Conservation (phyloP, 2,888 invertebrate species). For the Taphrorychus bicolor region DNA sequence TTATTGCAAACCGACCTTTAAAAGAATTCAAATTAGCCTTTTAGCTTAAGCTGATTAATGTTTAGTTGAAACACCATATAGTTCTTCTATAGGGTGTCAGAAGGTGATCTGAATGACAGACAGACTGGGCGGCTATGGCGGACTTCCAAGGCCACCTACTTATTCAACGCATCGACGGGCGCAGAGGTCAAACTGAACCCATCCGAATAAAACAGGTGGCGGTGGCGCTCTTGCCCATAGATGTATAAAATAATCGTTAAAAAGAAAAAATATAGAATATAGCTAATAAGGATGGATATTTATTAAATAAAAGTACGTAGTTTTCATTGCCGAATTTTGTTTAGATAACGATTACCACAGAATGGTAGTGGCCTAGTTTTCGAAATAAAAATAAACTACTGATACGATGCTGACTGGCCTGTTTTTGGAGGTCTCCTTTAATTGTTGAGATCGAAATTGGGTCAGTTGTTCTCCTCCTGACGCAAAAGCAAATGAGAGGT, state of each 20-base stretch:
- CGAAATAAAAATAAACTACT: constrained; percentile 24
- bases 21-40: no score
- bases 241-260: background rate
- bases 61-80: no score
- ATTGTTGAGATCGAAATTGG: constrained; percentile 5
- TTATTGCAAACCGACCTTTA: no score
- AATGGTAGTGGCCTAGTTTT: constrained; percentile 21
- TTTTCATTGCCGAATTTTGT: constrained; percentile 21
- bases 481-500: background rate
- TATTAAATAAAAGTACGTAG: background rate
- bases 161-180: constrained; percentile 39
- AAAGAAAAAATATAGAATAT: background rate
- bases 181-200: constrained; percentile 14
- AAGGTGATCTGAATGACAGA: constrained; percentile 42
- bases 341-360: constrained; percentile 17
- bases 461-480: background rate
- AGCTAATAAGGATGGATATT: background rate
- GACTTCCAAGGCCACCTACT: constrained; percentile 39
- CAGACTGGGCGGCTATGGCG: constrained; percentile 12
- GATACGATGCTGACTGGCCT: constrained; percentile 9
- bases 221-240: background rate
- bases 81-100: background rate
- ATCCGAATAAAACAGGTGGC: constrained; percentile 7
- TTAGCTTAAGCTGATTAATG: no score
- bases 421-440: constrained; percentile 1